Evolutionary conservation across 2,888 invertebrate species (phyloP).

Genomic region (Lasioglossum oenotherae): DNA sequence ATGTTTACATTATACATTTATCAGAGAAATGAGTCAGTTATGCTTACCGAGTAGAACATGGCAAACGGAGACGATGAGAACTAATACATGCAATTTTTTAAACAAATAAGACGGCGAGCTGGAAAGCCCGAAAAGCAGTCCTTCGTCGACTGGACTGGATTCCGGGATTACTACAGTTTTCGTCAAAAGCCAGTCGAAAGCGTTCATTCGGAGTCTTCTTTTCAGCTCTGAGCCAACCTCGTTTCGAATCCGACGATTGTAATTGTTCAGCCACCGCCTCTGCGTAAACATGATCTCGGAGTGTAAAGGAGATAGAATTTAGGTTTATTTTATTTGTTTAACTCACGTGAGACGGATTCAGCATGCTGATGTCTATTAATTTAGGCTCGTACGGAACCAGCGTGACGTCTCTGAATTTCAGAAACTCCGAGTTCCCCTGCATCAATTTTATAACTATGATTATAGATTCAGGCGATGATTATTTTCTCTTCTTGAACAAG

Average conservation of each 20-base stretch:
- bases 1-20: no score
- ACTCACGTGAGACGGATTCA: constrained; percentile 92
- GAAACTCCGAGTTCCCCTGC: constrained; percentile 85
- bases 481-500: neutral
- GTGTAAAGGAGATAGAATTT: neutral
- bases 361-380: constrained; percentile 90
- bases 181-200: constrained; percentile 93
- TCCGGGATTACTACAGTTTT: constrained; percentile 90
- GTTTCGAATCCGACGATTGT: constrained; percentile 90
- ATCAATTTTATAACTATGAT: constrained; percentile 25
- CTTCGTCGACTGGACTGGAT: constrained; percentile 79
- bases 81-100: constrained; percentile 49
- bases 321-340: neutral
- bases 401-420: constrained; percentile 93
- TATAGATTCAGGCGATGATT: neutral
- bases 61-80: constrained; percentile 43
- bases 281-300: constrained; percentile 76
- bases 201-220: constrained; percentile 88
- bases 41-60: constrained; percentile 53
- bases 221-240: constrained; percentile 91
- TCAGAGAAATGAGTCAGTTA: neutral
- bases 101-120: constrained; percentile 44
- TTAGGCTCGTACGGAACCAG: constrained; percentile 95
- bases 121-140: constrained; percentile 67
- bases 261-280: constrained; percentile 92